A percentile compares a stretch with the other conserved stretches of the same genome.
These are phyloP conservation scores for Acanthurus lineatus DNA, from an alignment of 2,797 vertebrate species.

Conservation along the genomic window DNA sequence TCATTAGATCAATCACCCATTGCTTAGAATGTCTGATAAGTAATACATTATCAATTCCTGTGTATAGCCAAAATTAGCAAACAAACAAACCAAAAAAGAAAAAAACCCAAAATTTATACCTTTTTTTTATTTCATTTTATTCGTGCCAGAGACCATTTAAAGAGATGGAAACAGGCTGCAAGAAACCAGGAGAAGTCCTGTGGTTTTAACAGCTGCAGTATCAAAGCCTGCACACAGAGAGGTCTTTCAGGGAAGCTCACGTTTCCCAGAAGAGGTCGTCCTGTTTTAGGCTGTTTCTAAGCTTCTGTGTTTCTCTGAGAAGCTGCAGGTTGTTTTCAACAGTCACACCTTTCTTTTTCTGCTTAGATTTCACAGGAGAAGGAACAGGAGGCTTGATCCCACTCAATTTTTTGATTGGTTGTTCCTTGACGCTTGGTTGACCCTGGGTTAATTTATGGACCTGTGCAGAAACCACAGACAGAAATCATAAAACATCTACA, in stretches of 20 bases:
- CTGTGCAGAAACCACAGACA: constrained; percentile 70
- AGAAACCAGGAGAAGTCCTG: not conserved
- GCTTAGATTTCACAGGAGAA: constrained; percentile 71
- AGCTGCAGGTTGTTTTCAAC: constrained; percentile 82
- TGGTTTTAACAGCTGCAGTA: constrained; percentile 36
- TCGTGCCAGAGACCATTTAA: constrained; percentile 3
- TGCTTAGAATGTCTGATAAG: constrained; percentile 2
- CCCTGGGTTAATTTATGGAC: constrained; percentile 85
- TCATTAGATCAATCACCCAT: constrained; percentile 10
- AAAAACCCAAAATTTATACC: not conserved
- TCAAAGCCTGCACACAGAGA: constrained; percentile 24
- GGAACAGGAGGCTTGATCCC: constrained; percentile 67
- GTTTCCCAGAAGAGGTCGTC: constrained; percentile 90
- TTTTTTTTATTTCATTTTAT: constrained; percentile 25
- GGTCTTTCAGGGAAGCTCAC: constrained; percentile 61
- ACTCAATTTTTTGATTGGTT: constrained; percentile 42
- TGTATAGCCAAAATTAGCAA: constrained; percentile 2
- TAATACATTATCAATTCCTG: constrained; percentile 11
- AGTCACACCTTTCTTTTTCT: constrained; percentile 70
- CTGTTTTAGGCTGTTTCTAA: constrained; percentile 87
- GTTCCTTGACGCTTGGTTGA: constrained; percentile 51
- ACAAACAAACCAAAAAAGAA: no score
- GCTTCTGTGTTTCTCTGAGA: constrained; percentile 86
- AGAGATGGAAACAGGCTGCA: not conserved
- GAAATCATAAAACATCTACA: not conserved